A percentile compares a stretch with the other conserved stretches of the same genome.
phyloP scores from a whole-genome alignment of 2,888 invertebrate species.

The Lithophane leautieri region DNA sequence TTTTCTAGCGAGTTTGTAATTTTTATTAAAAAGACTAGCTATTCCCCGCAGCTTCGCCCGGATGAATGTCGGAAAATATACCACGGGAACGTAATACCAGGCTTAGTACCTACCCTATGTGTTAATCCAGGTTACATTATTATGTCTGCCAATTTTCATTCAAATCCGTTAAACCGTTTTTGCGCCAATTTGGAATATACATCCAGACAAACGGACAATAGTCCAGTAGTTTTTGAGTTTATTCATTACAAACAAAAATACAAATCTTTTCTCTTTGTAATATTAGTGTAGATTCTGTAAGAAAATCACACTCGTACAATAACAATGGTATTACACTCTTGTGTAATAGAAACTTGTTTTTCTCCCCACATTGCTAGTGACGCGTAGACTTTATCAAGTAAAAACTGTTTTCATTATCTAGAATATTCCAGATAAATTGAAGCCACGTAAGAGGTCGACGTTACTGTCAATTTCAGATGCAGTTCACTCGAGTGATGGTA shows the following conservation, averaged over 20 bases:
- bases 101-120: too few species aligned
- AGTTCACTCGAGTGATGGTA: slow-evolving; percentile 19
- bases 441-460: slow-evolving; percentile 11
- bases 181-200: too few species aligned
- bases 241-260: too few species aligned
- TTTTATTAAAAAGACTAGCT: background rate
- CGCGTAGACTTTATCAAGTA: slow-evolving; percentile 11
- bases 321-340: background rate
- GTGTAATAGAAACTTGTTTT: slow-evolving; percentile 12
- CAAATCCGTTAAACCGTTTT: too few species aligned
- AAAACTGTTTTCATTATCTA: slow-evolving; percentile 33
- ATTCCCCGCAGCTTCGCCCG: too few species aligned
- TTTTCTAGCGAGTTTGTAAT: background rate
- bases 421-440: slow-evolving; percentile 37
- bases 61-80: too few species aligned
- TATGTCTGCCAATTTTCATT: too few species aligned
- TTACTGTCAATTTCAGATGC: slow-evolving; percentile 47
- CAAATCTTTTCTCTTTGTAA: too few species aligned
- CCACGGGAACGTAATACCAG: too few species aligned
- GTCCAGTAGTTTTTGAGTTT: too few species aligned
- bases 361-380: slow-evolving; percentile 10
- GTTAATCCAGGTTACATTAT: too few species aligned
- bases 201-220: too few species aligned
- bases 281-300: background rate
- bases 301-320: slow-evolving; percentile 10